Percentiles rank a stretch among this genome's conserved stretches.
Conservation (phyloP, 2,888 invertebrate genomes). For the Drosophila quasianomalipes region DNA sequence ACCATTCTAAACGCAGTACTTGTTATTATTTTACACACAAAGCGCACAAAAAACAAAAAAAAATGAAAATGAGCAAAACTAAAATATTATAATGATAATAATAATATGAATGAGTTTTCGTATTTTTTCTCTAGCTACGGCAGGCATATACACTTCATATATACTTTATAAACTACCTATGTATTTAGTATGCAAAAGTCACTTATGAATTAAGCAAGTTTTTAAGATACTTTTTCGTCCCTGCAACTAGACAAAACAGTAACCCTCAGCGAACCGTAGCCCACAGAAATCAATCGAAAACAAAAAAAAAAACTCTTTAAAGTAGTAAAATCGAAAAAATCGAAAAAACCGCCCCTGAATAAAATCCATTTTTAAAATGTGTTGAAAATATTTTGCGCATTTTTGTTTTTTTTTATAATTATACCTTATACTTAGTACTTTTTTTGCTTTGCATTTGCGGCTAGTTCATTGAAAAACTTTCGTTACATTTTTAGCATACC, state of each 20-base stretch:
- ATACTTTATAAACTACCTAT: slow-evolving; percentile 49
- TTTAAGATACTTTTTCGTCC: slow-evolving; percentile 46
- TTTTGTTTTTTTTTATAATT: slow-evolving; percentile 24
- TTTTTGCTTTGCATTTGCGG: slow-evolving; percentile 49
- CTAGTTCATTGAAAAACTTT: slow-evolving; percentile 60
- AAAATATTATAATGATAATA: slow-evolving; percentile 10
- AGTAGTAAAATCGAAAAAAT: slow-evolving; percentile 24
- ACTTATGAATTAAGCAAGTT: slow-evolving; percentile 79
- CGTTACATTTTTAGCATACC: slow-evolving; percentile 58
- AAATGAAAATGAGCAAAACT: slow-evolving; percentile 1
- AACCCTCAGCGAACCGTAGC: slow-evolving; percentile 18
- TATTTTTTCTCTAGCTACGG: slow-evolving; percentile 26
- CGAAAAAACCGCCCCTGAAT: slow-evolving; percentile 12
- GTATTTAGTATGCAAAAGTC: slow-evolving; percentile 78
- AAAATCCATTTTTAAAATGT: slow-evolving; percentile 4
- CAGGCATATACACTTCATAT: slow-evolving; percentile 23
- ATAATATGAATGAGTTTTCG: slow-evolving; percentile 6
- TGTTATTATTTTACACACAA: slow-evolving; percentile 64
- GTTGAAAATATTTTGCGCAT: slow-evolving; percentile 22
- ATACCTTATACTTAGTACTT: slow-evolving; percentile 13
- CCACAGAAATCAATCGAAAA: slow-evolving; percentile 6
- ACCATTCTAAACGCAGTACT: slow-evolving; percentile 53
- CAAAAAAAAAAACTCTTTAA: slow-evolving; percentile 4
- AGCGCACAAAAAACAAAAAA: slow-evolving; percentile 33
- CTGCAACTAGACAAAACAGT: slow-evolving; percentile 8